Conservation (phyloP, 2,888 invertebrate species). For the Eupelmus urozonus region DNA sequence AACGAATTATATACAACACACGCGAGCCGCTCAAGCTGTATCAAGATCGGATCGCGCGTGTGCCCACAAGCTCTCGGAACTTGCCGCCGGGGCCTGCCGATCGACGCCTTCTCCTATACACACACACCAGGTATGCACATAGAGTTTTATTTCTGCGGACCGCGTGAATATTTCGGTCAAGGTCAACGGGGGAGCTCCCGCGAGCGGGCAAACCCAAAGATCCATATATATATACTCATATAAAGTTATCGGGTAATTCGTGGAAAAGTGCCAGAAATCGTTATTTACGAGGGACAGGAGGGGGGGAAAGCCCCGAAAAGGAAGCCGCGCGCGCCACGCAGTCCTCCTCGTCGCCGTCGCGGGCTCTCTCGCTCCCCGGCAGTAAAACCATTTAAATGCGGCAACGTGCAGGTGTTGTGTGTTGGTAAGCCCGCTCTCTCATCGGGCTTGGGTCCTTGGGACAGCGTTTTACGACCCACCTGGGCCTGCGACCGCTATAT, state of each 20-base stretch:
- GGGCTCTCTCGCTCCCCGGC: neutral
- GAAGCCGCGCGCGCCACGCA: neutral
- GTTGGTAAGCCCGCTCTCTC: constrained; percentile 55
- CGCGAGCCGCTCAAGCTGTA: too few species aligned
- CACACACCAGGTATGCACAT: too few species aligned
- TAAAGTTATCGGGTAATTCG: neutral
- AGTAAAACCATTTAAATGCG: constrained; percentile 59
- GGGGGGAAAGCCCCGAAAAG: neutral
- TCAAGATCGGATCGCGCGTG: too few species aligned
- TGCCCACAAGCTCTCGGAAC: too few species aligned
- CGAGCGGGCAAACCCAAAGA: neutral
- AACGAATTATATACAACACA: too few species aligned
- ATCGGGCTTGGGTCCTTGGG: constrained; percentile 46
- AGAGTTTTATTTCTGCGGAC: too few species aligned
- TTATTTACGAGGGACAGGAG: constrained; percentile 44
- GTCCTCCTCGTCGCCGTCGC: neutral
- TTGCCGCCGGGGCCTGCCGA: too few species aligned
- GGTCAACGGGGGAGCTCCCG: neutral
- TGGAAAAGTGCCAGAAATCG: constrained; percentile 31
- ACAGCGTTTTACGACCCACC: constrained; percentile 67
- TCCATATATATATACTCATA: too few species aligned
- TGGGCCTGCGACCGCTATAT: constrained; percentile 63
- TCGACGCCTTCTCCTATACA: too few species aligned
- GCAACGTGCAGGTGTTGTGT: constrained; percentile 65
- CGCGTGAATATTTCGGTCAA: constrained; percentile 10